Percentiles rank a stretch among this genome's conserved stretches.
phyloP scores from a whole-genome alignment of 2,797 vertebrate genomes.

The Ctenopoma kingsleyae region DNA sequence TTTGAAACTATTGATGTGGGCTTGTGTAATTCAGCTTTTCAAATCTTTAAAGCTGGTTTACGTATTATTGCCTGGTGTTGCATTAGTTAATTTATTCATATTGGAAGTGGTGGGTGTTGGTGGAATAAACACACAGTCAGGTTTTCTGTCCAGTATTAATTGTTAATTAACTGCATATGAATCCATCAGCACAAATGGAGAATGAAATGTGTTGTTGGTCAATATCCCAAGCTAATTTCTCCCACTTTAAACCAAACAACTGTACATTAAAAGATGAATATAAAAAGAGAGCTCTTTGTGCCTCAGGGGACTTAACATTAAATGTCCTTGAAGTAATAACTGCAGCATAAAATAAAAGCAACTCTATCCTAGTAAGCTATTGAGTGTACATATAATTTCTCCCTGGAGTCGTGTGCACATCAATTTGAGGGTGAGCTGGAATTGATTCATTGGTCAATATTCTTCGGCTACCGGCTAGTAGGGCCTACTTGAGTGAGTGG shows the following conservation, averaged over 20 bases:
- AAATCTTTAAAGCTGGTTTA: constrained; percentile 1
- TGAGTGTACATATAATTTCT: constrained; percentile 36
- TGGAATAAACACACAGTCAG: not conserved
- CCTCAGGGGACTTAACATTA: not conserved
- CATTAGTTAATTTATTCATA: constrained; percentile 12
- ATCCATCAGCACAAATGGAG: constrained; percentile 23
- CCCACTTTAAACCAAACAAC: not conserved
- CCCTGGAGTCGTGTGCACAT: constrained; percentile 51
- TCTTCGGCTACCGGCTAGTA: constrained; percentile 54
- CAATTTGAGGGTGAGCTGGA: constrained; percentile 61
- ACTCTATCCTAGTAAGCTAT: constrained; percentile 30
- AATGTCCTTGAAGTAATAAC: constrained; percentile 44
- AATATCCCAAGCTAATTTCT: constrained; percentile 8
- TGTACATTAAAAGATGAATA: constrained; percentile 16
- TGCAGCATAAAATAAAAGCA: constrained; percentile 30
- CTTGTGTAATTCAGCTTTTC: constrained; percentile 7
- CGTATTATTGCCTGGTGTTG: not conserved
- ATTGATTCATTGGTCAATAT: constrained; percentile 72
- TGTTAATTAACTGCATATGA: not conserved
- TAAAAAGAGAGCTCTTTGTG: constrained; percentile 18
- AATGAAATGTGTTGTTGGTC: constrained; percentile 11
- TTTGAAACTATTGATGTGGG: not conserved
- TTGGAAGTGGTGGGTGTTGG: constrained; percentile 6
- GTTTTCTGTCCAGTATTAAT: constrained; percentile 17
- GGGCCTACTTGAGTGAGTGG: constrained; percentile 70